Conservation (phyloP, 2,113 vertebrate genomes). For the Hippocampus guttulatus region DNA sequence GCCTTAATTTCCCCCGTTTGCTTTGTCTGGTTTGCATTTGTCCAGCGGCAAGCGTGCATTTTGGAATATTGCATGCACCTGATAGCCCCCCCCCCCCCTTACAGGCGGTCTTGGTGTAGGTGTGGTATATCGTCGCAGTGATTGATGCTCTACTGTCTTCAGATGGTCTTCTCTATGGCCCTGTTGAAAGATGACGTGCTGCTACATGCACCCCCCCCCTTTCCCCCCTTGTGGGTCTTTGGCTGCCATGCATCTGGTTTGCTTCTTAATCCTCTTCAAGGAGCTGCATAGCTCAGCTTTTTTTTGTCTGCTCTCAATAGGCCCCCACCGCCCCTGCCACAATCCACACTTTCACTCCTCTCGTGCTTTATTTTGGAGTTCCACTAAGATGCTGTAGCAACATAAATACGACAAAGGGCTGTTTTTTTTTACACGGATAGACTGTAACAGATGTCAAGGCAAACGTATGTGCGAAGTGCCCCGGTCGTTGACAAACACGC, state of each 20-base stretch:
- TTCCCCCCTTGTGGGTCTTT: slow-evolving; percentile 37
- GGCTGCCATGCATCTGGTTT: slow-evolving; percentile 36
- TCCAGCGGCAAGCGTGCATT: not conserved
- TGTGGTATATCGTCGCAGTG: slow-evolving; percentile 34
- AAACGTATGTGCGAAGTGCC: too few species aligned
- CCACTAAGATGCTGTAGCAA: slow-evolving; percentile 14
- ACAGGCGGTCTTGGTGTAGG: not conserved
- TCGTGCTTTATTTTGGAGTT: slow-evolving; percentile 23
- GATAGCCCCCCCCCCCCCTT: too few species aligned
- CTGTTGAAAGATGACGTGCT: slow-evolving; percentile 29
- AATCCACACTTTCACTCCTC: slow-evolving; percentile 14
- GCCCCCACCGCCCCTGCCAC: not conserved
- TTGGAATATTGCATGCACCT: not conserved
- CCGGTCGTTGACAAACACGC: too few species aligned
- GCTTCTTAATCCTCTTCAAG: slow-evolving; percentile 39
- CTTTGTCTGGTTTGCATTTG: not conserved
- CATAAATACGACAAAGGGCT: not conserved
- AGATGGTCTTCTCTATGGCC: slow-evolving; percentile 3
- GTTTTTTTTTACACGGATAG: not conserved
- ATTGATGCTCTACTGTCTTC: slow-evolving; percentile 34
- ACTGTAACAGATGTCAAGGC: not conserved
- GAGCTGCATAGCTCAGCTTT: slow-evolving; percentile 56
- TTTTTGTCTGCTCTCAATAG: slow-evolving; percentile 6
- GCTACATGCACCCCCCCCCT: slow-evolving; percentile 27
- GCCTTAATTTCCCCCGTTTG: not conserved